Conservation (phyloP, 2,888 invertebrate genomes). For the Volucella bombylans region DNA sequence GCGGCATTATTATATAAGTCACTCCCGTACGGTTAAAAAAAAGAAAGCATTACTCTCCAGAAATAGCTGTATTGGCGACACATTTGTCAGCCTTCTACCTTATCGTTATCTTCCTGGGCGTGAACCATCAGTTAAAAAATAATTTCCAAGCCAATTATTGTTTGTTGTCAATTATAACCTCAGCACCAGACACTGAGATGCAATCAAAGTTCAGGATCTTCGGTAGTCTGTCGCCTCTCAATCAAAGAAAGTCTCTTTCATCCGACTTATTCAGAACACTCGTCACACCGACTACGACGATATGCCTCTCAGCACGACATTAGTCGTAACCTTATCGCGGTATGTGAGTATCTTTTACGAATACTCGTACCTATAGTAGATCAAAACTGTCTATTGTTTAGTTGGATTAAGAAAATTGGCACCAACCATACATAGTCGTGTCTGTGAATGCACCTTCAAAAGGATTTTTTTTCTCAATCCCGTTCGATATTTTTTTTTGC, state of each 20-base stretch:
- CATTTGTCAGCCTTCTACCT: background rate
- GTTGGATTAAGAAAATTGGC: slow-evolving; percentile 17
- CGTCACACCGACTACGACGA: slow-evolving; percentile 29
- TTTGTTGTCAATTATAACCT: slow-evolving; percentile 33
- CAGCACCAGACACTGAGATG: slow-evolving; percentile 24
- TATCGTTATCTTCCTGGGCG: background rate
- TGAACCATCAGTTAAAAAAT: slow-evolving; percentile 1
- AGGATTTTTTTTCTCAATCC: background rate
- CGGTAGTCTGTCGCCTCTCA: slow-evolving; percentile 27
- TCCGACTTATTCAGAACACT: background rate
- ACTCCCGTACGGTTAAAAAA: too few relatives aligned
- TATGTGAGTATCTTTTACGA: slow-evolving; percentile 35
- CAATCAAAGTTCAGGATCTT: slow-evolving; percentile 22
- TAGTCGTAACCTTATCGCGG: slow-evolving; percentile 20
- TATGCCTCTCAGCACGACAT: slow-evolving; percentile 55
- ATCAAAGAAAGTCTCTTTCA: background rate
- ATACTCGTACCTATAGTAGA: slow-evolving; percentile 12
- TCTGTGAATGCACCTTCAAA: slow-evolving; percentile 25
- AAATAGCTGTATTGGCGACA: background rate
- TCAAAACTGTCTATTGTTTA: slow-evolving; percentile 20
- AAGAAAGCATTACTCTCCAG: too few relatives aligned
- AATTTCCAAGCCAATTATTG: background rate
- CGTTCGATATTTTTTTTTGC: slow-evolving; percentile 6
- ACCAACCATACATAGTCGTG: slow-evolving; percentile 12
- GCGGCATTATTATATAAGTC: too few relatives aligned